Conservation (phyloP, 2,113 vertebrate genomes). For the Labeo rohita region DNA sequence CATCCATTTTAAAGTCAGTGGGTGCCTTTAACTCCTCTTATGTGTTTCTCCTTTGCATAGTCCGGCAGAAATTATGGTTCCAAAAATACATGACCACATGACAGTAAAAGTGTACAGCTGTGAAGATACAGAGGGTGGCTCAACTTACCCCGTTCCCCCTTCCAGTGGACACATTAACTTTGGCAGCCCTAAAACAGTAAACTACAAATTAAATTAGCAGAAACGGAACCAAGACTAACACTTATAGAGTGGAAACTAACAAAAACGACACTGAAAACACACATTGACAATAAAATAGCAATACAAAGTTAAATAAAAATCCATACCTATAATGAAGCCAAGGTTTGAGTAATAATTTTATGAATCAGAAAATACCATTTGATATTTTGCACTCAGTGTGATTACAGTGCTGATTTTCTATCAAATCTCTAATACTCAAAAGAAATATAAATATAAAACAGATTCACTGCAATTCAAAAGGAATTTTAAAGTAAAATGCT, state of each 20-base stretch:
- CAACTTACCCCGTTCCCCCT: too few relatives aligned
- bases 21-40: too few relatives aligned
- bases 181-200: background rate
- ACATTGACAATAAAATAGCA: background rate
- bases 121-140: too few relatives aligned
- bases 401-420: background rate
- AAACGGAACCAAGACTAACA: background rate
- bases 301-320: background rate
- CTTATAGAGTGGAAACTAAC: background rate
- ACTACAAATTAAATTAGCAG: background rate
- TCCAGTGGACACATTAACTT: background rate
- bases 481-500: background rate
- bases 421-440: background rate
- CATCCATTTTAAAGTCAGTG: too few relatives aligned
- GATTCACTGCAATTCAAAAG: background rate
- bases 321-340: background rate
- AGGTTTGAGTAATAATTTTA: background rate
- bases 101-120: too few relatives aligned
- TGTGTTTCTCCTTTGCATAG: too few relatives aligned
- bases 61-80: too few relatives aligned
- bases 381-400: background rate
- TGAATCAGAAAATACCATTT: background rate
- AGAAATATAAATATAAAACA: background rate
- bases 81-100: too few relatives aligned
- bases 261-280: background rate